A percentile compares a stretch with the other conserved stretches of the same genome.
Evolutionary conservation across 2,797 vertebrate species (phyloP).

Genomic region (Mallotus villosus): DNA sequence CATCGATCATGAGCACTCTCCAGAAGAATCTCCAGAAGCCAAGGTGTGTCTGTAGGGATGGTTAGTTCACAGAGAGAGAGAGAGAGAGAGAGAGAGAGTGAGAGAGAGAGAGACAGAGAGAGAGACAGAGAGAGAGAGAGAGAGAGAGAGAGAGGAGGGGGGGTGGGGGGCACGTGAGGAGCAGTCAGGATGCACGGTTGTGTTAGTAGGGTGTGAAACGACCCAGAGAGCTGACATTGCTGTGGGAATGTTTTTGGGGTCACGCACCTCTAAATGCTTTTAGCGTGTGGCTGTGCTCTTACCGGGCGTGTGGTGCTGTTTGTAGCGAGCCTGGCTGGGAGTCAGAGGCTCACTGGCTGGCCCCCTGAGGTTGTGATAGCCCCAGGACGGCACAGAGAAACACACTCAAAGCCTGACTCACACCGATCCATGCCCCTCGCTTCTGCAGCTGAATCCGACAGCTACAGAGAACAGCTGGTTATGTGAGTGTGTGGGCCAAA

Average conservation of each 20-base stretch:
- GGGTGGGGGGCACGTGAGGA: slow-evolving; percentile 17
- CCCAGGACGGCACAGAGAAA: neutral
- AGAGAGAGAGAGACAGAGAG: no score
- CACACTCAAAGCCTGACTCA: neutral
- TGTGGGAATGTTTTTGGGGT: neutral
- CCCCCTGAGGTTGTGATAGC: neutral
- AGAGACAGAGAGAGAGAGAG: no score
- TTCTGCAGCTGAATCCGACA: neutral
- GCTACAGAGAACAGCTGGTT: no score
- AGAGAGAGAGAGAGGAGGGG: neutral
- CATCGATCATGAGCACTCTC: no score
- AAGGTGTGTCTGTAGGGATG: no score
- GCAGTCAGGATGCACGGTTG: slow-evolving; percentile 15
- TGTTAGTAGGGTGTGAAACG: neutral
- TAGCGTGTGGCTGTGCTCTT: neutral
- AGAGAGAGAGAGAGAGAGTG: no score
- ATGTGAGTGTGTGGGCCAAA: no score
- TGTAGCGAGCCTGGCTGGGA: no score
- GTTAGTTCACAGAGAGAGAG: no score
- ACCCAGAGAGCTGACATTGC: neutral
- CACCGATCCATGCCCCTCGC: neutral
- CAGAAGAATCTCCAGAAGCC: no score
- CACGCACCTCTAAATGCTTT: neutral
- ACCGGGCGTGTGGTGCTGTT: no score
- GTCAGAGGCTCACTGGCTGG: no score